phyloP scores from a whole-genome alignment of 2,113 vertebrate species.

The Amblyornis subalaris region DNA sequence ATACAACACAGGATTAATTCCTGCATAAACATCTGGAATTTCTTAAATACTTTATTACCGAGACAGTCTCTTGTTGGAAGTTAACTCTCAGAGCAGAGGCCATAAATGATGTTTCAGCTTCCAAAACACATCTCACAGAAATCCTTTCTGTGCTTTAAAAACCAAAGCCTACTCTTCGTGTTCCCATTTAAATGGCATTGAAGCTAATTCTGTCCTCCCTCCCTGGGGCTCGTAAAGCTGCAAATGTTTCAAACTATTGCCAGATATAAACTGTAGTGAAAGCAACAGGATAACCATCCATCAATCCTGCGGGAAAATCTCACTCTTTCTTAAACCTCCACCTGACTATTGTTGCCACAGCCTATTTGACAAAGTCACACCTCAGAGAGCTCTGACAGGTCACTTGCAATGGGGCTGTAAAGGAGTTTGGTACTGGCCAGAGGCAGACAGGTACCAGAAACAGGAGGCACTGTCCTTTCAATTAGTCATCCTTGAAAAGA shows the following conservation, averaged over 20 bases:
- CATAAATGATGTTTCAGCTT: not conserved
- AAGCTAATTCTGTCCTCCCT: constrained; percentile 9
- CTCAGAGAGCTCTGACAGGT: not conserved
- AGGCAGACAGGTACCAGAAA: not conserved
- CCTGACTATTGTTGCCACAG: not conserved
- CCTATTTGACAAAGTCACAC: not conserved
- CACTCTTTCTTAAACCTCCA: not conserved
- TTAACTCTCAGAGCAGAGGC: constrained; percentile 1
- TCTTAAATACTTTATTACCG: constrained; percentile 19
- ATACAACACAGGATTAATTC: not conserved
- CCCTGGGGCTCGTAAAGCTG: not conserved
- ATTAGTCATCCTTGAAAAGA: not conserved
- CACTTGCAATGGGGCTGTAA: not conserved
- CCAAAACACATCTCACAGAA: not conserved
- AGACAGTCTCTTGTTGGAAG: not conserved
- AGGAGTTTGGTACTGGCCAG: not conserved
- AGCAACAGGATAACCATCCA: not conserved
- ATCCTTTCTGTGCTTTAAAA: constrained; percentile 17
- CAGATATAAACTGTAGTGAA: not conserved
- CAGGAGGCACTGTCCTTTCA: not conserved
- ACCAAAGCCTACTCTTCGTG: not conserved
- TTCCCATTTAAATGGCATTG: constrained; percentile 37
- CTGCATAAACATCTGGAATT: constrained; percentile 48
- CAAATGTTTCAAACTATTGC: not conserved
- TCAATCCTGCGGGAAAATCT: not conserved